Evolutionary conservation across 2,113 vertebrate species (phyloP).

Genomic region (Megaceryle torquata): DNA sequence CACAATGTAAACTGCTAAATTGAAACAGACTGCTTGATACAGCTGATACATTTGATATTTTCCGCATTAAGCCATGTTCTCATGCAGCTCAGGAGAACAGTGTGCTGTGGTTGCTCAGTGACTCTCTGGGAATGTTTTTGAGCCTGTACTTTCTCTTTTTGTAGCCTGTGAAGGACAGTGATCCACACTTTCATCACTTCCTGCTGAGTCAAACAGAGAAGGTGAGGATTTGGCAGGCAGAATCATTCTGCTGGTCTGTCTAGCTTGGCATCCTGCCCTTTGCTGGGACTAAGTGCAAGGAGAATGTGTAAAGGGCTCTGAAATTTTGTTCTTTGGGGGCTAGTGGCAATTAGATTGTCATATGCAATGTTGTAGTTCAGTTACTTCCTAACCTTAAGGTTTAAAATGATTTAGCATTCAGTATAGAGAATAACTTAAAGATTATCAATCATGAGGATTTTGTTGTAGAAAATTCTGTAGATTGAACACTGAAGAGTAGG

Average conservation of each 20-base stretch:
- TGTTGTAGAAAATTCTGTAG: not conserved
- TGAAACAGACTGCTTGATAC: not conserved
- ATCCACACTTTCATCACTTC: slow-evolving; percentile 98
- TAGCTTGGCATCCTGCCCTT: not conserved
- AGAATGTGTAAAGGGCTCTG: not conserved
- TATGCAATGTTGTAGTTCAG: not conserved
- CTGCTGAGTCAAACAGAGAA: slow-evolving; percentile 98
- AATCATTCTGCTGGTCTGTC: not conserved
- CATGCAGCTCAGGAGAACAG: not conserved
- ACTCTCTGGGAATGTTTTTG: slow-evolving; percentile 20
- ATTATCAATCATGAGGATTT: not conserved
- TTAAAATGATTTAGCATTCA: not conserved
- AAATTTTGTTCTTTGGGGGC: not conserved
- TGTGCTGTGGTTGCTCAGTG: not conserved
- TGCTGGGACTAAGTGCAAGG: not conserved
- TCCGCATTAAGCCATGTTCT: not conserved
- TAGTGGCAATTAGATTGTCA: not conserved
- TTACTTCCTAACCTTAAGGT: not conserved
- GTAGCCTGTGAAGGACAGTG: slow-evolving; percentile 91
- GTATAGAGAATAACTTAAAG: not conserved
- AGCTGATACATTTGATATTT: not conserved
- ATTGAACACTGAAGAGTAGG: not conserved
- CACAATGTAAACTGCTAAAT: not conserved
- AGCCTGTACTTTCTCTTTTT: slow-evolving; percentile 74
- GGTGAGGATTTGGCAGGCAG: slow-evolving; percentile 76